Evolutionary conservation across 2,797 vertebrate genomes (phyloP), one percentile per base, ranked within the genome.

Genomic region (Perodicticus potto): DNA sequence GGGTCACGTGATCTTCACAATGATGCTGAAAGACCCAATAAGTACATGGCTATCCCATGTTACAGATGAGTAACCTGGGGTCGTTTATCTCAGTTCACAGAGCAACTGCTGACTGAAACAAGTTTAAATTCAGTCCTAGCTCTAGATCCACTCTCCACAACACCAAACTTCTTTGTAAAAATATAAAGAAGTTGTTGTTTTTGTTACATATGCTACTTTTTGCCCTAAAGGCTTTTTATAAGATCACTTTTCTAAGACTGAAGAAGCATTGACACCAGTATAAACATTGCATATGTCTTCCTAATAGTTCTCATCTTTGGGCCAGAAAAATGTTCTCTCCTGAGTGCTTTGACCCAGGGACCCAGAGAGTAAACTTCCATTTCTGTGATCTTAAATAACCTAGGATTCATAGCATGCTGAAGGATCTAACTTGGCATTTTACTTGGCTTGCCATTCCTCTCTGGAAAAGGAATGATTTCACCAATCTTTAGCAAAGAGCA

Each of bases 331-430:
- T 57, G 13, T 14, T 80, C 49, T 57, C 27, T 3, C 20, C 22
- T 77, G 53, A 74, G 23, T 81, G 12, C 55, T 81, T 81, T 78
- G 70, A 67, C 22, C 25, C 7, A 85, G 34, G 74, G 65, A 72
- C 19, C 25, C 7, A 85, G 34, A 57, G 19, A 89, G 9, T 11
- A 77, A 80, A 87, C 22, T 84, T 93, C 34, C 29, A 19, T 88
- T 90, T 94, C 87, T 92, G 20, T 82, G n/a, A 96, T 63, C 86
- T 93, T 89, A 78, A 74, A 76, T 40, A 91, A 20, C 12, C 93
- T 91, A 74, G 45, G n/a, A 91, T 96, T 86, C 40, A 91, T 83
- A 89, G 32, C 45, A 81, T 74, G 72, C 14, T 67, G 9, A 92
- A 92, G 49, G 16, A 84, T 6, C 25, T 74, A 57, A 85, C 43